phyloP scores from a whole-genome alignment of 1,140 invertebrate species.

The Temnothorax curvispinosus region DNA sequence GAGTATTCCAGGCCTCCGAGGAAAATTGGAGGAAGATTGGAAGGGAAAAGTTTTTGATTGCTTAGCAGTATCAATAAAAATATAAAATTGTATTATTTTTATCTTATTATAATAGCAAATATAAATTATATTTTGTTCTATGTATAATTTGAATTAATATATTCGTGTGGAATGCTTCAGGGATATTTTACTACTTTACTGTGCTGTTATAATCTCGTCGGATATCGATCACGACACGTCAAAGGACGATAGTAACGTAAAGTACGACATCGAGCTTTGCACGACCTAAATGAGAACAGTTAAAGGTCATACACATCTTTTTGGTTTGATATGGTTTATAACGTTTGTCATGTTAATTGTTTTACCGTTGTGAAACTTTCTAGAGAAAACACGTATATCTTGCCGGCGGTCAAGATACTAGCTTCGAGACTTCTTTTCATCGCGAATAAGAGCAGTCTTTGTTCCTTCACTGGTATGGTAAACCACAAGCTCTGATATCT shows the following conservation, averaged over 20 bases:
- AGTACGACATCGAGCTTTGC: background rate
- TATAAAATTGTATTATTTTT: background rate
- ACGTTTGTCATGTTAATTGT: background rate
- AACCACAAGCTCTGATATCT: slow-evolving; percentile 34
- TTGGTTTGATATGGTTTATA: background rate
- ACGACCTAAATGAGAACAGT: background rate
- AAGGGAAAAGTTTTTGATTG: background rate
- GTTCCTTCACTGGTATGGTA: background rate
- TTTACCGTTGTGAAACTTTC: slow-evolving; percentile 30
- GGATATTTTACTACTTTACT: background rate
- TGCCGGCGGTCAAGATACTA: slow-evolving; percentile 13
- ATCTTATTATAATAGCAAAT: background rate
- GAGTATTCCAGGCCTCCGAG: background rate
- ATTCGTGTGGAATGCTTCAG: background rate
- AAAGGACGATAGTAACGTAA: too few species aligned
- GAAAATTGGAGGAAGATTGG: background rate
- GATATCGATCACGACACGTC: background rate
- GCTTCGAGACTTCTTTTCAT: slow-evolving; percentile 27
- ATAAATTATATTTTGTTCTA: background rate
- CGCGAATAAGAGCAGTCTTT: background rate
- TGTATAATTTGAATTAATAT: background rate
- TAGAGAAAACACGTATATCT: slow-evolving; percentile 21
- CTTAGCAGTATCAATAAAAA: background rate
- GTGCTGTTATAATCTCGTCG: background rate
- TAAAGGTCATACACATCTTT: background rate